phyloP scores from a whole-genome alignment of 2,888 invertebrate species.

The Plebejus melissa region DNA sequence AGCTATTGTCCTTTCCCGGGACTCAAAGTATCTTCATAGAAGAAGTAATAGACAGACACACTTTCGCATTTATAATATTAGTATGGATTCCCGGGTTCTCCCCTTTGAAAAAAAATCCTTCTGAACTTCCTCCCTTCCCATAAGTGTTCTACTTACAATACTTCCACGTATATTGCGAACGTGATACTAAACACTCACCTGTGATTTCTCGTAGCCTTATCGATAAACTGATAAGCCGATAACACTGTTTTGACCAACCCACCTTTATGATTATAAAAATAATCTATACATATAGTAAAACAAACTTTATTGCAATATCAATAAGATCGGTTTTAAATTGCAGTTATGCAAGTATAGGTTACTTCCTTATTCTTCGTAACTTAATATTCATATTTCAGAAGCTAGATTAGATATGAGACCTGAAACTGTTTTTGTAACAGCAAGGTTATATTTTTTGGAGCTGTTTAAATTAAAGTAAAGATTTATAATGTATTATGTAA shows the following conservation, averaged over 20 bases:
- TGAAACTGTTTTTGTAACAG: background rate
- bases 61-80: too few relatives aligned
- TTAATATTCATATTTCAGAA: background rate
- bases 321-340: background rate
- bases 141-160: background rate
- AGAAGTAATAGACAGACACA: too few relatives aligned
- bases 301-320: background rate
- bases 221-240: conserved; percentile 50
- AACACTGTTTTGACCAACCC: conserved; percentile 47
- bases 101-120: background rate
- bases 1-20: too few relatives aligned
- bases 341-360: background rate
- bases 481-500: too few relatives aligned
- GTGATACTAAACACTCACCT: conserved; percentile 20
- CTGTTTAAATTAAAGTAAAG: background rate
- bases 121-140: background rate
- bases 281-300: conserved; percentile 16
- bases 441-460: background rate
- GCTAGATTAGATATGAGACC: background rate
- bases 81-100: too few relatives aligned
- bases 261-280: conserved; percentile 35
- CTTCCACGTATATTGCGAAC: conserved; percentile 11
- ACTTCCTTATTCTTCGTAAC: conserved; percentile 9
- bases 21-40: too few relatives aligned
- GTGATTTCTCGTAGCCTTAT: conserved; percentile 48